Percentiles rank a stretch among this genome's conserved stretches.
Conservation (phyloP, 2,113 vertebrate species). For the Salvator merianae region DNA sequence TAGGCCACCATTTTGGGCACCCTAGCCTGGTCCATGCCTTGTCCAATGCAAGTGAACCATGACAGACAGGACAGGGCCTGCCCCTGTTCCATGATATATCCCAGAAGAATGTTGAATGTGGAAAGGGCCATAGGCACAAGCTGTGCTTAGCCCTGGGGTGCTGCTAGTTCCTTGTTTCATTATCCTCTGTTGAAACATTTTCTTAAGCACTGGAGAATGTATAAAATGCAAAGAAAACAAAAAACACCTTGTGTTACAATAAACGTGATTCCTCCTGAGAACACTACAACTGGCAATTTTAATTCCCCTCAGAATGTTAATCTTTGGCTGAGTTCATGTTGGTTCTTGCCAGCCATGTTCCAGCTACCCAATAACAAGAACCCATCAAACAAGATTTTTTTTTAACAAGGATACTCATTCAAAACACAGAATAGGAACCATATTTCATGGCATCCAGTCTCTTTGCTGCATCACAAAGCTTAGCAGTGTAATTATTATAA, state of each 20-base stretch:
- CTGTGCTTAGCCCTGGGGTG: too few species aligned
- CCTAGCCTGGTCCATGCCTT: too few species aligned
- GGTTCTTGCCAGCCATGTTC: neutral
- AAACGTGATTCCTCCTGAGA: neutral
- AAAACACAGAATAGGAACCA: neutral
- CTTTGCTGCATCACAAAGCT: neutral
- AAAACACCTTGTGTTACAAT: neutral
- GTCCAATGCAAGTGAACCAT: too few species aligned
- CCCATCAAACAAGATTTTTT: neutral
- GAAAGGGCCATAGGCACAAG: neutral
- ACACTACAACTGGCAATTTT: neutral
- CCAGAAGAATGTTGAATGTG: too few species aligned
- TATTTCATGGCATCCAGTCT: neutral
- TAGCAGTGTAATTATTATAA: neutral
- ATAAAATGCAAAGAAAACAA: accelerated
- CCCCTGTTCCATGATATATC: too few species aligned
- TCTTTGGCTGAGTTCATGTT: neutral
- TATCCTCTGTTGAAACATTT: neutral
- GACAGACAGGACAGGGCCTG: too few species aligned
- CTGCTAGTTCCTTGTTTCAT: neutral
- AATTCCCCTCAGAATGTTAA: slow-evolving; percentile 27
- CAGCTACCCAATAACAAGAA: slow-evolving; percentile 5
- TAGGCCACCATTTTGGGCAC: too few species aligned
- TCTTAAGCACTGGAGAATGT: neutral
- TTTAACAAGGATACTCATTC: neutral